Base-by-base conservation (phyloP, 1,140 invertebrate genomes). In the Drosophila carrolli region DNA sequence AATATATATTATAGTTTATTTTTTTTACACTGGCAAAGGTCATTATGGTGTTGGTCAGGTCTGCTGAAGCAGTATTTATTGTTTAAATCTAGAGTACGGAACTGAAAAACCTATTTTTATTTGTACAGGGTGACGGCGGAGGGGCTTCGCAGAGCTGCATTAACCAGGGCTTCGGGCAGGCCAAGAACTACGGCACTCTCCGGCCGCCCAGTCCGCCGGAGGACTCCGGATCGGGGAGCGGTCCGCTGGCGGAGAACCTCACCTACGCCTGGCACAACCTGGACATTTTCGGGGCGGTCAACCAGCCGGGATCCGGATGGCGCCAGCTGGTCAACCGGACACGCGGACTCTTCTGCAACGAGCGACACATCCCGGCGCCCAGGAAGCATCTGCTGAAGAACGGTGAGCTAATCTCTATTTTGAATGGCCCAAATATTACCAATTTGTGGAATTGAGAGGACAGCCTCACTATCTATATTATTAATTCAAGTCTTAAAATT, bases 181-280 rank as follows among this genome's bases (percentile, higher is more conserved):
- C 62, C 23, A 92, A 92, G 71, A 92, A 91, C 76, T 92, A 92
- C 51, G 91, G 91, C 48, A 91, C 84, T 2, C 43, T 85, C 7
- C 68, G 81, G 5, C 66, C 58, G 13, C 32, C 54, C 19, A 67
- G 56, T 27, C 72, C 71, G 13, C 73, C 73, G 27, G 78, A 70
- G 43, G 66, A 51, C 9, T 37, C 27, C 14, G 50, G 70, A 23
- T 47, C 65, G 19, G 65, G 46, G 1, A 35, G 16, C 19, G 51
- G 48, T 11, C 80, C 81, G 9, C 5, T 75, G 35, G 59, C 85
- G 0, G 94, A 95, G 83, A 93, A 94, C 61, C 93, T 95, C 37
- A 95, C 94, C 4, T 96, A 96, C 90, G 94, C 95, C 7, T 96
- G 96, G 96, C 94, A 94, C 32, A 94, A 95, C 63, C 93, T 96